phyloP scores from a whole-genome alignment of 2,888 invertebrate species.

The Buathra laborator region DNA sequence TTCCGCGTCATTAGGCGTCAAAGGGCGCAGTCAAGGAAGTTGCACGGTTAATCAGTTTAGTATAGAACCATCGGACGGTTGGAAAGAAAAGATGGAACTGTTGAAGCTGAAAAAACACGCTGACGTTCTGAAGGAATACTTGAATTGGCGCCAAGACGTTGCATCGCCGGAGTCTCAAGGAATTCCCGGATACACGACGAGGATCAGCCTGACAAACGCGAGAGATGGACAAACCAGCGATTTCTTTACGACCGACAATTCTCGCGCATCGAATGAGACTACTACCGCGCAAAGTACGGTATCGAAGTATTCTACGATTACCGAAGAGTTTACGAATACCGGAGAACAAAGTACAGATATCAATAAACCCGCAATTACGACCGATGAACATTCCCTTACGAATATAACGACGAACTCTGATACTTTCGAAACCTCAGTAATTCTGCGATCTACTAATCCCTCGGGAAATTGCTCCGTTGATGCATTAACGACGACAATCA shows the following conservation, averaged over 20 bases:
- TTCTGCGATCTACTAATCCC: background rate
- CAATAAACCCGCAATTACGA: background rate
- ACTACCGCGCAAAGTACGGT: background rate
- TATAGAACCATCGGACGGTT: conserved; percentile 58
- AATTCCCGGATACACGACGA: conserved; percentile 56
- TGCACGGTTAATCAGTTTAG: conserved; percentile 19
- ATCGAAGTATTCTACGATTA: conserved; percentile 12
- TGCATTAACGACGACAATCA: background rate
- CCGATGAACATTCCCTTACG: background rate
- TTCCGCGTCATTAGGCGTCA: background rate
- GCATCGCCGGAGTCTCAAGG: conserved; percentile 42
- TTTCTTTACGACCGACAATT: background rate
- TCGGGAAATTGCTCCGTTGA: background rate
- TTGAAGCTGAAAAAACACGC: conserved; percentile 71
- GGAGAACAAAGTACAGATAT: background rate
- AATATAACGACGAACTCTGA: background rate
- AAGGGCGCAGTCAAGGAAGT: background rate
- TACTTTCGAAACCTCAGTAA: background rate
- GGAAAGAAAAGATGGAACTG: conserved; percentile 71
- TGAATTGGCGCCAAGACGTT: conserved; percentile 68
- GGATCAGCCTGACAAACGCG: conserved; percentile 41
- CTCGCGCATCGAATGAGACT: background rate
- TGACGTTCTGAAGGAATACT: conserved; percentile 70
- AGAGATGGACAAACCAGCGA: background rate
- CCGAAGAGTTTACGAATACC: background rate